Conservation (phyloP, 2,113 vertebrate genomes). For the Hypanus sabinus region DNA sequence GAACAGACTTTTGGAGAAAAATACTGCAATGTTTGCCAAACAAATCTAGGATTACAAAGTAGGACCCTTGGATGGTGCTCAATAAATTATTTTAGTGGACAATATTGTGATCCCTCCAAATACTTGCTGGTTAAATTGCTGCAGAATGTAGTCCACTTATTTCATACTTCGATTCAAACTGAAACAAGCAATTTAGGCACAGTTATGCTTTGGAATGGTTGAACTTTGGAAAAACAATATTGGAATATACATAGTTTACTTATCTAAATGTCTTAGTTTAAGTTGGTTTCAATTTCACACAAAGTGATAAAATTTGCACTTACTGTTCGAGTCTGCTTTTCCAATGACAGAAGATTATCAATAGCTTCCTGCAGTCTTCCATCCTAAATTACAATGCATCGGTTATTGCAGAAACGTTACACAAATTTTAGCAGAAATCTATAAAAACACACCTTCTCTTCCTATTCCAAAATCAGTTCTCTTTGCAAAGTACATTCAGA, state of each 20-base stretch:
- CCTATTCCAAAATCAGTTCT: not conserved
- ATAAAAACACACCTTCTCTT: not conserved
- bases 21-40: not conserved
- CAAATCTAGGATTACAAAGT: not conserved
- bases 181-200: not conserved
- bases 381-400: slow-evolving; percentile 64
- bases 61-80: not conserved
- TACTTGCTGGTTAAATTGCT: not conserved
- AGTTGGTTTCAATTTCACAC: not conserved
- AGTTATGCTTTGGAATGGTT: not conserved
- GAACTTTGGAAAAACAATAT: not conserved
- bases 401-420: slow-evolving; percentile 32
- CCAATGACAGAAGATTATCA: slow-evolving; percentile 86
- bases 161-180: not conserved
- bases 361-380: slow-evolving; percentile 91
- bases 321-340: slow-evolving; percentile 95
- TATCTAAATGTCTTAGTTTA: not conserved
- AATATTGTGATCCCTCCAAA: not conserved
- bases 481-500: not conserved
- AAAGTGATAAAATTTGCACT: slow-evolving; percentile 45
- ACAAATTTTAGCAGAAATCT: slow-evolving; percentile 9
- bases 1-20: not conserved
- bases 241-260: not conserved
- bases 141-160: not conserved
- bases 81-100: not conserved